Conservation (phyloP, 2,797 vertebrate genomes). For the Melanotaenia maccullochi region DNA sequence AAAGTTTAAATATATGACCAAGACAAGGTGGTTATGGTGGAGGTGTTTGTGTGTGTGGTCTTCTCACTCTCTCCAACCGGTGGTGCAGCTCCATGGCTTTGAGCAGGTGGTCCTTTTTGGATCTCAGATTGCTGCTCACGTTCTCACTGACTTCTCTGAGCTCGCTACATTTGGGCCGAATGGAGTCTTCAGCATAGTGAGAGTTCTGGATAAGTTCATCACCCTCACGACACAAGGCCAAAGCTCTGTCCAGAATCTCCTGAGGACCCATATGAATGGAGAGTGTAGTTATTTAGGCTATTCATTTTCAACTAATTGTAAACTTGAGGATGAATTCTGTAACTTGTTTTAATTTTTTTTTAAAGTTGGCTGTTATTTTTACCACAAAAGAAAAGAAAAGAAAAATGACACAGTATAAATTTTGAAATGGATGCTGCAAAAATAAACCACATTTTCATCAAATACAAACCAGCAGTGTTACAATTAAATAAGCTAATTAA, state of each 20-base stretch:
- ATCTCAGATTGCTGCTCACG: constrained; percentile 73
- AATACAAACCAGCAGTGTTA: neutral
- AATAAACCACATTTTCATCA: neutral
- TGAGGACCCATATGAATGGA: constrained; percentile 55
- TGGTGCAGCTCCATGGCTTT: constrained; percentile 91
- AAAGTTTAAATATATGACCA: neutral
- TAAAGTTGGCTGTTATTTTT: neutral
- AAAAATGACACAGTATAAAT: neutral
- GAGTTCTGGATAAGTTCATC: constrained; percentile 88
- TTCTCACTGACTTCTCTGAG: constrained; percentile 84
- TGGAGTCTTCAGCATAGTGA: constrained; percentile 95
- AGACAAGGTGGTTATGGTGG: neutral
- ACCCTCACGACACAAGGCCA: constrained; percentile 83
- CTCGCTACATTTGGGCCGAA: constrained; percentile 93
- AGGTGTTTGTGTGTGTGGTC: neutral
- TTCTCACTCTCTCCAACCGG: constrained; percentile 87
- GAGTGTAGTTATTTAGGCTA: neutral
- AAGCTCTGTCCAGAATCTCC: constrained; percentile 86
- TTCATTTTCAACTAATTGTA: neutral
- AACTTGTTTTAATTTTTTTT: neutral
- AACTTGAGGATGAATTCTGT: neutral
- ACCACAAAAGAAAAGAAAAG: too few relatives aligned
- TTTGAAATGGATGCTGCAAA: neutral
- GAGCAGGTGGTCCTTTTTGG: constrained; percentile 85
- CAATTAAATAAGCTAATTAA: too few relatives aligned